phyloP scores from a whole-genome alignment of 1,140 invertebrate genomes.

The Holcopasites calliopsidis region DNA sequence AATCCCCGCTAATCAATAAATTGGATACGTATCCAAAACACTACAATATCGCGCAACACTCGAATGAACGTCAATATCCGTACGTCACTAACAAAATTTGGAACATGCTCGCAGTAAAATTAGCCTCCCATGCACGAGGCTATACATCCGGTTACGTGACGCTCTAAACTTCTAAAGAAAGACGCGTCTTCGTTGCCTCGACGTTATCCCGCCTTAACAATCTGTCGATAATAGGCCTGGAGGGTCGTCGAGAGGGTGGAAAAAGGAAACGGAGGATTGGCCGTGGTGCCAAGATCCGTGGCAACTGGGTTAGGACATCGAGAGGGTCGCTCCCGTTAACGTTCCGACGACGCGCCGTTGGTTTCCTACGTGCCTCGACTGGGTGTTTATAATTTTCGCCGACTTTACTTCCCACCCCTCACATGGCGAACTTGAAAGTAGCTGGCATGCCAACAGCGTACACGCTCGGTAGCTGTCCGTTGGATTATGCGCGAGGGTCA shows the following conservation, averaged over 20 bases:
- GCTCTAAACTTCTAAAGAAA: slow-evolving; percentile 19
- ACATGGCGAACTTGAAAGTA: background rate
- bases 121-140: slow-evolving; percentile 31
- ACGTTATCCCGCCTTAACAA: slow-evolving; percentile 40
- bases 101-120: slow-evolving; percentile 21
- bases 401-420: background rate
- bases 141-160: slow-evolving; percentile 44
- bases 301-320: slow-evolving; percentile 58
- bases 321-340: slow-evolving; percentile 63
- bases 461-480: background rate
- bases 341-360: slow-evolving; percentile 37
- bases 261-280: slow-evolving; percentile 58
- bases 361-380: slow-evolving; percentile 45
- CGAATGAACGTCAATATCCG: no score
- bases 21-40: background rate
- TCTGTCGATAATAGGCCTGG: slow-evolving; percentile 45
- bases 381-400: slow-evolving; percentile 38
- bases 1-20: background rate
- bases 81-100: no score
- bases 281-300: slow-evolving; percentile 63
- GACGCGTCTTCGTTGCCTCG: background rate
- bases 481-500: no score
- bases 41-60: no score
- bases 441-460: slow-evolving; percentile 31
- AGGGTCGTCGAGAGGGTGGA: slow-evolving; percentile 38